These are phyloP conservation scores for fruit fly (Drosophila melanogaster) DNA, from an alignment of 1,140 invertebrate species.

Conservation along the genomic window Release_6_plus_ISO1_MT NT_037436.4:5940501-5941000, in stretches of 20 bases:
- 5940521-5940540: conserved; percentile 20
- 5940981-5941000: conserved; percentile 7
- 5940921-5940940: conserved; percentile 60
- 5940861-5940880: conserved; percentile 15
- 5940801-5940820: conserved; percentile 12
- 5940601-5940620: neutral
- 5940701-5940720: neutral
- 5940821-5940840: conserved; percentile 43
- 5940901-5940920: conserved; percentile 15
- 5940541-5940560: conserved; percentile 43
- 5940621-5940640: too few relatives aligned
- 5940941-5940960: conserved; percentile 82
- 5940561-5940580: neutral
- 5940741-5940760: neutral
- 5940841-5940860: conserved; percentile 68
- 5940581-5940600: conserved; percentile 15
- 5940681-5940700: neutral
- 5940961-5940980: conserved; percentile 69
- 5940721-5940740: conserved; percentile 31
- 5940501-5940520: conserved; percentile 45
- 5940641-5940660: too few relatives aligned
- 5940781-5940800: conserved; percentile 34
- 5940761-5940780: neutral
- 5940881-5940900: conserved; percentile 13
- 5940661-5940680: too few relatives aligned